Evolutionary conservation across 2,888 invertebrate genomes (phyloP).

Genomic region (Apodemia duryi): DNA sequence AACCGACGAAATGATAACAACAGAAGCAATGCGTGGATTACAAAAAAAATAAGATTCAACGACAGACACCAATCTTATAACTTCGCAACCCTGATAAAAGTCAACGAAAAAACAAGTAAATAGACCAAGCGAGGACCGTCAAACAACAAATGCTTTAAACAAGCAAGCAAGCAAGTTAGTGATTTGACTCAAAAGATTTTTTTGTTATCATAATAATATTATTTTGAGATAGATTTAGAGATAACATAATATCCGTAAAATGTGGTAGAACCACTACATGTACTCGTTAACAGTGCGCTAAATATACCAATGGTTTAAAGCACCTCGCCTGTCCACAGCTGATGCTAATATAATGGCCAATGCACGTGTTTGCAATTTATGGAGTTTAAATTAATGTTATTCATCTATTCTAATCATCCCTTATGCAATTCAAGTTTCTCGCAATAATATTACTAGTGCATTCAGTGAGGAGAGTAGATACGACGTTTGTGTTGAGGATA

Average conservation of each 20-base stretch:
- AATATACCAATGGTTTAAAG: too few species aligned
- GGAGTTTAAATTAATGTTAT: too few species aligned
- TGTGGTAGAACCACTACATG: too few species aligned
- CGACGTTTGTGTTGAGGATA: too few species aligned
- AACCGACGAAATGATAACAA: background rate
- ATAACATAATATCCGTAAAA: background rate
- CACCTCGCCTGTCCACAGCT: too few species aligned
- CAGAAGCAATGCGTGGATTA: conserved; percentile 7
- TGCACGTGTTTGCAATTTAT: too few species aligned
- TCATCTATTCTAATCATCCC: too few species aligned
- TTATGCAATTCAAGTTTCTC: too few species aligned
- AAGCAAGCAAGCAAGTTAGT: background rate
- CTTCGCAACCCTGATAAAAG: conserved; percentile 7
- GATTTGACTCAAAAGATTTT: background rate
- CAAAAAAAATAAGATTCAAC: conserved; percentile 10
- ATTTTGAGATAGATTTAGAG: background rate
- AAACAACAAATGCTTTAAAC: background rate
- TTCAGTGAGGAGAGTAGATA: too few species aligned
- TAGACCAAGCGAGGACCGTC: conserved; percentile 10
- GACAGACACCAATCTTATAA: conserved; percentile 7
- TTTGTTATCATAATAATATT: background rate
- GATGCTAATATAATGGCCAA: too few species aligned
- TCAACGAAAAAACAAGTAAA: conserved; percentile 15
- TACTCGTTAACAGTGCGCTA: too few species aligned
- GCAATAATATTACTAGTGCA: too few species aligned